These are phyloP conservation scores for Willowsia nigromaculata DNA, from an alignment of 2,888 invertebrate species.

Conservation along the genomic window DNA sequence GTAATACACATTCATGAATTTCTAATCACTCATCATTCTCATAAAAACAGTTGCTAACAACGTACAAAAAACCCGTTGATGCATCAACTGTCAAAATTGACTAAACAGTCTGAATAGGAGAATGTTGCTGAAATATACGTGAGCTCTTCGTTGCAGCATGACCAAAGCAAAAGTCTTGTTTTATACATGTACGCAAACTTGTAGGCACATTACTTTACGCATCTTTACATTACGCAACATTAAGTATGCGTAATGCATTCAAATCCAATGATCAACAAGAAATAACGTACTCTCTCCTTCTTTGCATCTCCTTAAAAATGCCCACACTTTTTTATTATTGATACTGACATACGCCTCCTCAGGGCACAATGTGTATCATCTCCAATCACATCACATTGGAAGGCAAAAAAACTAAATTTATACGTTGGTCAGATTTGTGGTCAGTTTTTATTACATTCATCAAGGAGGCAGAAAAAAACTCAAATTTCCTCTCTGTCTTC, in stretches of 20 bases:
- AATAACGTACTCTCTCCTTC: neutral
- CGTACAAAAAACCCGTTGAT: conserved; percentile 54
- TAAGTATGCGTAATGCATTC: conserved; percentile 21
- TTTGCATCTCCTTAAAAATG: neutral
- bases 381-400: conserved; percentile 32
- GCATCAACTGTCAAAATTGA: conserved; percentile 65
- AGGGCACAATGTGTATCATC: conserved; percentile 50
- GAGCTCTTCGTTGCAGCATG: neutral
- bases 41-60: conserved; percentile 46
- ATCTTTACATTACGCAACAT: conserved; percentile 4
- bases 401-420: conserved; percentile 34
- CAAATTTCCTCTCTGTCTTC: conserved; percentile 32
- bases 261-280: neutral
- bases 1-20: conserved; percentile 28
- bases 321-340: conserved; percentile 29
- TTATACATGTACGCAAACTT: neutral
- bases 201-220: neutral
- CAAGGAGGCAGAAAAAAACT: neutral
- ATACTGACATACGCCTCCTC: conserved; percentile 56
- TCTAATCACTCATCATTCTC: conserved; percentile 59
- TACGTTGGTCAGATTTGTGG: conserved; percentile 29
- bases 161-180: conserved; percentile 3
- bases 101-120: conserved; percentile 20
- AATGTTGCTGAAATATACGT: conserved; percentile 46
- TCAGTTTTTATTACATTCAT: conserved; percentile 51